Evolutionary conservation across 92 coral and sea anemone genomes (phyloP), one percentile per base, ranked within the genome.

Genomic region (Actinernus sp.): DNA sequence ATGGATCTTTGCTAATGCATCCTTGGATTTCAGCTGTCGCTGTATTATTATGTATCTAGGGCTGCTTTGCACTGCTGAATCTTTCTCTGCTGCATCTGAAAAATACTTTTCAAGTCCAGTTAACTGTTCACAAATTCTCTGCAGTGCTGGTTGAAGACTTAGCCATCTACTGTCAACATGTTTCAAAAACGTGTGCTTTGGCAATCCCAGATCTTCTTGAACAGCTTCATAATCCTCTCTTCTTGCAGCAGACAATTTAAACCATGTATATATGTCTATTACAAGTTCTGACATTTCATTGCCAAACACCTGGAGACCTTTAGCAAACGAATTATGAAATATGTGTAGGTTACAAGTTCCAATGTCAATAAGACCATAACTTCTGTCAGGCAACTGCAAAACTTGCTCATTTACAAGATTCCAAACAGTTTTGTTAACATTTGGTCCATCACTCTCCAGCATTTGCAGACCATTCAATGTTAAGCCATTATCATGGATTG

Each of bases 261-360:
- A 52, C 81, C 73, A 74, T 43, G 26, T 26, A 58, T 75, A 40
- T 41, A 43, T 27, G 53, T 75, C 74, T 19, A 63, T 75, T 27
- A 54, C 82, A 75, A 75, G 44, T 63, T 75, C 74, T 75, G 58
- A 75, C 26, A 54, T 53, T 43, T 66, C 63, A 63, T 66, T 63
- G 10, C 65, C 82, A 74, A 74, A 63, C 66, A 74, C 53, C 29
- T 58, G 33, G 55, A 63, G 62, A 51, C 74, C 58, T 54, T 75
- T 75, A 57, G 65, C 74, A 57, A 76, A 65, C 7, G 75, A 61
- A 52, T 66, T 76, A 70, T 66, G 83, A 41, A 61, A 76, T 50
- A 65, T 56, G 63, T 76, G 75, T 62, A 77, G 84, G 67, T 67
- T 78, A 52, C 84, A 73, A 47, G 84, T 67, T 60, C 76, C 55